Conservation (phyloP, 2,888 invertebrate genomes). For the Tromatobia lineatoria region DNA sequence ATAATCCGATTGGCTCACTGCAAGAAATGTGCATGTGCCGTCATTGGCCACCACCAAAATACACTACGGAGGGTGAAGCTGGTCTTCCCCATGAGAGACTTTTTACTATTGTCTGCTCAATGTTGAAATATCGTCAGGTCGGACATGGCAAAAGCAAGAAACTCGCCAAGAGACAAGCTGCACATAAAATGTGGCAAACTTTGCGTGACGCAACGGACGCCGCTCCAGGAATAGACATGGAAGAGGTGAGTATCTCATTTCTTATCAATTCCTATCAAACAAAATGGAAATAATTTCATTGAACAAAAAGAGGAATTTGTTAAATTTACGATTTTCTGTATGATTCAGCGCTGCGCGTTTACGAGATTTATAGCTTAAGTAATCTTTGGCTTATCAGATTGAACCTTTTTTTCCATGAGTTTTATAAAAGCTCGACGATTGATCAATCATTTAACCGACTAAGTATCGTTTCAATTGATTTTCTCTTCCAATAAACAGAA, state of each 20-base stretch:
- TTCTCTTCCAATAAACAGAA: no score
- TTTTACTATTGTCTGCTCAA: conserved; percentile 96
- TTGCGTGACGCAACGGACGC: conserved; percentile 92
- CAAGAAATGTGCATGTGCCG: conserved; percentile 98
- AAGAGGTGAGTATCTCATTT: conserved; percentile 87
- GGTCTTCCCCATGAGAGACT: conserved; percentile 97
- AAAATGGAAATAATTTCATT: conserved; percentile 5
- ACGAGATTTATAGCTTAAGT: no score
- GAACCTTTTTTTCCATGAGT: no score
- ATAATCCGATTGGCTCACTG: conserved; percentile 98
- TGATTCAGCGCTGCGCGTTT: not conserved
- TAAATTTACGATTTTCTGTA: not conserved
- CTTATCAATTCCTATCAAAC: not conserved
- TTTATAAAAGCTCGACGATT: no score
- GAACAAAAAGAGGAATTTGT: not conserved
- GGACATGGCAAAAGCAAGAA: conserved; percentile 98
- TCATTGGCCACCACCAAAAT: conserved; percentile 97
- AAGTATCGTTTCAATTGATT: no score
- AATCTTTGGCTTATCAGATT: no score
- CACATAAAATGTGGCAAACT: conserved; percentile 96
- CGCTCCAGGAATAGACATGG: conserved; percentile 91
- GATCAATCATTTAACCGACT: no score
- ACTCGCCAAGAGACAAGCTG: conserved; percentile 97
- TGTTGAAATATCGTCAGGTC: conserved; percentile 93
- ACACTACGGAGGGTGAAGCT: conserved; percentile 95